A percentile compares a stretch with the other conserved stretches of the same genome.
Evolutionary conservation across 35 echinoderm and acorn worm species (phyloP).

Genomic region (Stichopus chloronotus): DNA sequence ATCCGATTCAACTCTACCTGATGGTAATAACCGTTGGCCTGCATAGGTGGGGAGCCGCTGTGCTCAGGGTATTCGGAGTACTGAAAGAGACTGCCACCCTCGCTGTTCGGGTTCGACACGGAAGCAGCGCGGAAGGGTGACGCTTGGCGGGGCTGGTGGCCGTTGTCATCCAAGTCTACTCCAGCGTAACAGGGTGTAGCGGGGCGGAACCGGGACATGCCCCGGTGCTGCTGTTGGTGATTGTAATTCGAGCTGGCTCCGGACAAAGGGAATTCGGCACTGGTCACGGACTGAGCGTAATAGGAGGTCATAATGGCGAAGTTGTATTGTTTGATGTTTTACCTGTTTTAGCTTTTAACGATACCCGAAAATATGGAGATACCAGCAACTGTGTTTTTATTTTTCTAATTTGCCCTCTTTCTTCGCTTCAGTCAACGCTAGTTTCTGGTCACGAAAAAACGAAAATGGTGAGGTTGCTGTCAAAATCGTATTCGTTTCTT

Average conservation of each 20-base stretch:
- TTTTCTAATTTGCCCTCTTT: background rate
- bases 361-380: constrained; percentile 17
- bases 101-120: constrained; percentile 30
- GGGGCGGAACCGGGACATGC: constrained; percentile 60
- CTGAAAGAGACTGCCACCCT: constrained; percentile 33
- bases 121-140: constrained; percentile 61
- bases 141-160: constrained; percentile 55
- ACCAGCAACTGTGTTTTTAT: background rate
- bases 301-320: constrained; percentile 73
- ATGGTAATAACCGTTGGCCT: constrained; percentile 54
- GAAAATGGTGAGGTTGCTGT: background rate
- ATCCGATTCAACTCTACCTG: constrained; percentile 54
- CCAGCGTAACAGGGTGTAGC: constrained; percentile 71
- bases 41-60: constrained; percentile 56
- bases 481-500: constrained; percentile 43
- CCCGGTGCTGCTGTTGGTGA: constrained; percentile 59
- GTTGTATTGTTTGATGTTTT: background rate
- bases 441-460: background rate
- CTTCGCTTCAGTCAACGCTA: constrained; percentile 2
- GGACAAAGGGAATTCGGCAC: constrained; percentile 69
- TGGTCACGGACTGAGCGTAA: constrained; percentile 76
- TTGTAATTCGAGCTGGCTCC: constrained; percentile 75
- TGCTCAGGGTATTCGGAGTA: constrained; percentile 56
- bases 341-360: background rate
- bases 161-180: constrained; percentile 39